Conservation (phyloP, 2,888 invertebrate genomes). For the Ariolimax columbianus region DNA sequence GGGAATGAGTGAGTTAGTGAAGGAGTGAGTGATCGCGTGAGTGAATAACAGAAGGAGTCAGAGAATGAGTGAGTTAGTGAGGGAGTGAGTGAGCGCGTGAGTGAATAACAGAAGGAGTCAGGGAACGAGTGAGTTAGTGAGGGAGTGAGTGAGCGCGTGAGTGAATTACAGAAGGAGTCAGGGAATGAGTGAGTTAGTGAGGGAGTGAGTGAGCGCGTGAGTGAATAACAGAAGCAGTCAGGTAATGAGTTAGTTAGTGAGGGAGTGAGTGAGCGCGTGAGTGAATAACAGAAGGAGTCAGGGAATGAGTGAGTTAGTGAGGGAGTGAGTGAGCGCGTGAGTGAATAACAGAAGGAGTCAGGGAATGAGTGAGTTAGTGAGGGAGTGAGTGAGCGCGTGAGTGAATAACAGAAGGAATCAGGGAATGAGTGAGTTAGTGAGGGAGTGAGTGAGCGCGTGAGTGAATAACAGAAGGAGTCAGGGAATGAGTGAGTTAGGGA, state of each 20-base stretch:
- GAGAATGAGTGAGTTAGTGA: not conserved
- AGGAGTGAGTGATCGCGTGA: not conserved
- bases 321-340: not conserved
- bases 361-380: not conserved
- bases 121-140: not conserved
- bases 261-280: not conserved
- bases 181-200: no score
- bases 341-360: not conserved
- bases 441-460: not conserved
- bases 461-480: not conserved
- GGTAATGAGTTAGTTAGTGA: no score
- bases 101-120: not conserved
- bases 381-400: not conserved
- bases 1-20: no score
- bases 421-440: no score
- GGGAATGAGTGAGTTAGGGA: no score
- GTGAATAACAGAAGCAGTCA: not conserved
- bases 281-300: not conserved
- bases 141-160: not conserved
- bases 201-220: not conserved
- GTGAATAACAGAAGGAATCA: not conserved
- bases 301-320: not conserved
- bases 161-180: not conserved
- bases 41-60: not conserved
- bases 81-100: not conserved